These are phyloP conservation scores for Diglossa cyanea DNA, from an alignment of 2,797 vertebrate genomes.

Conservation along the genomic window DNA sequence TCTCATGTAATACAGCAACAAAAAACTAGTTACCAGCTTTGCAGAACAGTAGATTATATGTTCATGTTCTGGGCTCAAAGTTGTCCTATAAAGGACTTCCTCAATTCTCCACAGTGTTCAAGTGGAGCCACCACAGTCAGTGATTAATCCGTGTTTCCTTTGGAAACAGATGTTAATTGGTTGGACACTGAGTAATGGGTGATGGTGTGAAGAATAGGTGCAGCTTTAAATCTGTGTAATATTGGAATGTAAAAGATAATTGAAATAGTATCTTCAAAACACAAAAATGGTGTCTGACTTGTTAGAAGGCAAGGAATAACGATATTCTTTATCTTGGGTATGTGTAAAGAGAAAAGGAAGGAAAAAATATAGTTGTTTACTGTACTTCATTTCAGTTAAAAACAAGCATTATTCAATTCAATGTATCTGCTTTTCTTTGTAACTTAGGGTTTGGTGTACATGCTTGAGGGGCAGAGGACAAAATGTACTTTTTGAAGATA, in stretches of 20 bases:
- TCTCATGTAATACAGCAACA: neutral
- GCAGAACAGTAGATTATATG: neutral
- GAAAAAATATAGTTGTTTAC: neutral
- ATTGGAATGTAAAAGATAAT: neutral
- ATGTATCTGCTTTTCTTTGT: constrained; percentile 33
- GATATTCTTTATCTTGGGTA: neutral
- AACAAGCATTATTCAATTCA: constrained; percentile 41
- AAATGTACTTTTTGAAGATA: constrained; percentile 65
- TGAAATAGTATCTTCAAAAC: neutral
- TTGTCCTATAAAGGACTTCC: neutral
- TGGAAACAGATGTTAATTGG: neutral
- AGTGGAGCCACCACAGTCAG: neutral
- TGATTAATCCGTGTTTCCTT: neutral
- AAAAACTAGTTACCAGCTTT: neutral
- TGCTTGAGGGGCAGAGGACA: constrained; percentile 61
- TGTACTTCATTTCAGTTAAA: constrained; percentile 16
- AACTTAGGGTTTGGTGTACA: constrained; percentile 20
- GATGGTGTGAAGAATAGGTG: neutral
- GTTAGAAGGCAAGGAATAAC: neutral
- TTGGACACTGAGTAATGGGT: neutral
- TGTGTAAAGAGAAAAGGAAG: neutral
- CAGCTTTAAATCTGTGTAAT: neutral
- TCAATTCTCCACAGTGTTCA: neutral
- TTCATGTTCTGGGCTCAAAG: neutral
- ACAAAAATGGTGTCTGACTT: neutral